phyloP scores from a whole-genome alignment of 2,797 vertebrate genomes.

The Alca torda region DNA sequence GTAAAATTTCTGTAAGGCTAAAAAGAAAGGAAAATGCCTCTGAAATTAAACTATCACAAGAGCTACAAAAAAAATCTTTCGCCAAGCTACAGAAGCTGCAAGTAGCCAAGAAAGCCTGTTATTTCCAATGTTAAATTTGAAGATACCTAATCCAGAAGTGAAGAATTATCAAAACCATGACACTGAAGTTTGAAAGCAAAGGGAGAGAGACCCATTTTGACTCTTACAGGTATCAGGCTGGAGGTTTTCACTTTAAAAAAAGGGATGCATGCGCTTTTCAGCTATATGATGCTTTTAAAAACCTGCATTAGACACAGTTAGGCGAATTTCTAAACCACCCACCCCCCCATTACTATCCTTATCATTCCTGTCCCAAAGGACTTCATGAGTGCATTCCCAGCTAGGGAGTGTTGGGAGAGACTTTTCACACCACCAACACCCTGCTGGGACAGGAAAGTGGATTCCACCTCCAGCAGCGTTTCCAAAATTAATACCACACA shows the following conservation, averaged over 20 bases:
- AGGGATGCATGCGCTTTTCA: not conserved
- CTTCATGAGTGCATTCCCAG: not conserved
- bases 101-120: not conserved
- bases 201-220: not conserved
- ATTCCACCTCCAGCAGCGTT: not conserved
- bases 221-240: not conserved
- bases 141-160: not conserved
- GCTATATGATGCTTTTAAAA: not conserved
- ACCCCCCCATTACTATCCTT: too few relatives aligned
- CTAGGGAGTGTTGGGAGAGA: fast-evolving
- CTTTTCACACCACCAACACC: not conserved
- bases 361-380: not conserved
- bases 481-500: not conserved
- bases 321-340: not conserved
- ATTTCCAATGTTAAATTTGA: not conserved
- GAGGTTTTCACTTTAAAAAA: not conserved
- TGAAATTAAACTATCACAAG: not conserved
- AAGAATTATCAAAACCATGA: not conserved
- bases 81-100: not conserved
- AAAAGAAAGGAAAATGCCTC: not conserved
- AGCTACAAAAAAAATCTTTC: not conserved
- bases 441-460: not conserved
- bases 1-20: not conserved
- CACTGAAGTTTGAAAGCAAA: not conserved
- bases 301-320: fast-evolving